A percentile compares a stretch with the other conserved stretches of the same genome.
phyloP scores from a whole-genome alignment of 53 echinoderm and acorn worm species.

The Stichopus horrens region DNA sequence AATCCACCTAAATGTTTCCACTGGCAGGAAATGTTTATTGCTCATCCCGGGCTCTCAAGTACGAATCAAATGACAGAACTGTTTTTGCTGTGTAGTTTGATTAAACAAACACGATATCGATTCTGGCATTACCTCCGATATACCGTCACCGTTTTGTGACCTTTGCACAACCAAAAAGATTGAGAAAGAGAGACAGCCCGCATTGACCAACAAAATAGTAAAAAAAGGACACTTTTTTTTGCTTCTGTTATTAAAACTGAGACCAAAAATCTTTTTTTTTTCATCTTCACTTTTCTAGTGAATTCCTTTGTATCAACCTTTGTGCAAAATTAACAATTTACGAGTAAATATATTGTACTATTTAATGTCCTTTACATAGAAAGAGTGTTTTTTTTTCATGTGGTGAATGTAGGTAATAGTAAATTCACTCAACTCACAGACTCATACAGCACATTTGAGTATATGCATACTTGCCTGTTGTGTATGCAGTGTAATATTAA shows the following conservation, averaged over 20 bases:
- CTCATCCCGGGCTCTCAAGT: background rate
- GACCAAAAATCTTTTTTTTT: background rate
- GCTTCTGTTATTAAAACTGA: background rate
- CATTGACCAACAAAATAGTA: no score
- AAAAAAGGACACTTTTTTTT: no score
- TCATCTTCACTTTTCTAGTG: background rate
- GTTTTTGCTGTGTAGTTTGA: constrained; percentile 21
- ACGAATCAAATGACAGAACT: constrained; percentile 6
- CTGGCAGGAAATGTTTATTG: constrained; percentile 24
- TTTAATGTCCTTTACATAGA: no score
- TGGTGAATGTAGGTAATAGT: no score
- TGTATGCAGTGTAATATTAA: no score
- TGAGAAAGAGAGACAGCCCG: background rate
- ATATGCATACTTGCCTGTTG: no score
- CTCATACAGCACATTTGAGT: no score
- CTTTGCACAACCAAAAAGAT: constrained; percentile 5
- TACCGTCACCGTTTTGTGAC: constrained; percentile 27
- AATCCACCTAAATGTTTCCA: constrained; percentile 42
- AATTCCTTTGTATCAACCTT: no score
- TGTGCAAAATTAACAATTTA: no score
- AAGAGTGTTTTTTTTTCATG: no score
- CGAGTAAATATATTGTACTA: no score
- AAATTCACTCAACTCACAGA: no score
- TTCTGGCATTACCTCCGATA: constrained; percentile 20
- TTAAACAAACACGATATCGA: constrained; percentile 25